phyloP scores from a whole-genome alignment of 2,797 vertebrate genomes.

The Acanthiza pusilla region DNA sequence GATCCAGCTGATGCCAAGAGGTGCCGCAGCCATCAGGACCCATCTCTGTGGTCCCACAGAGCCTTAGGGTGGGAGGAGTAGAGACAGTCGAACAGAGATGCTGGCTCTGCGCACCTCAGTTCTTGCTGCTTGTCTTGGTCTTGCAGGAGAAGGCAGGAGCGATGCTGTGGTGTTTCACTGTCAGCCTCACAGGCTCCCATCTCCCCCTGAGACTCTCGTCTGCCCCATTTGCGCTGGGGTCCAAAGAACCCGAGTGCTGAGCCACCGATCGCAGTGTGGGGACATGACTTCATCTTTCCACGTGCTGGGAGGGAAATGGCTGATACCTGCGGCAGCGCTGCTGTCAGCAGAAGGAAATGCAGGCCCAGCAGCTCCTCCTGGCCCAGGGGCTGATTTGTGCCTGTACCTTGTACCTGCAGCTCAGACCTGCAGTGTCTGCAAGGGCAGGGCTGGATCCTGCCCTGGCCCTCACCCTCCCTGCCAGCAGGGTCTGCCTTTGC shows the following conservation, averaged over 20 bases:
- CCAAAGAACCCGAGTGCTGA: neutral
- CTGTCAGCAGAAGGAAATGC: neutral
- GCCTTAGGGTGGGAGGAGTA: neutral
- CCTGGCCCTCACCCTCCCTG: accelerated
- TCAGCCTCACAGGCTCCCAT: neutral
- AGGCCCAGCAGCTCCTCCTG: neutral
- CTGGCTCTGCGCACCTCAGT: neutral
- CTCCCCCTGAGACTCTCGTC: accelerated
- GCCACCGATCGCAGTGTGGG: accelerated
- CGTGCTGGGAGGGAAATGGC: neutral
- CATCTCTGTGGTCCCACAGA: neutral
- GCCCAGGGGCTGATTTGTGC: neutral
- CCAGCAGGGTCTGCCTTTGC: neutral
- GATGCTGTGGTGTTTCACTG: neutral
- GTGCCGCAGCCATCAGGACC: neutral
- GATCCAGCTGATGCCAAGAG: neutral
- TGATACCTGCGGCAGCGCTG: neutral
- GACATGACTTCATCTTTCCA: neutral
- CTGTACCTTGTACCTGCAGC: neutral
- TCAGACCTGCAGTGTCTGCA: neutral
- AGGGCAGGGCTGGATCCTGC: neutral
- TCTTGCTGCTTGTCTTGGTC: neutral
- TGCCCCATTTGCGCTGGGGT: neutral
- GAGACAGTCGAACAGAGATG: neutral
- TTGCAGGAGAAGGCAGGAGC: neutral